Evolutionary conservation across 2,888 invertebrate species (phyloP), one percentile per base, ranked within the genome.

Genomic region (Pyrochroa serraticornis): DNA sequence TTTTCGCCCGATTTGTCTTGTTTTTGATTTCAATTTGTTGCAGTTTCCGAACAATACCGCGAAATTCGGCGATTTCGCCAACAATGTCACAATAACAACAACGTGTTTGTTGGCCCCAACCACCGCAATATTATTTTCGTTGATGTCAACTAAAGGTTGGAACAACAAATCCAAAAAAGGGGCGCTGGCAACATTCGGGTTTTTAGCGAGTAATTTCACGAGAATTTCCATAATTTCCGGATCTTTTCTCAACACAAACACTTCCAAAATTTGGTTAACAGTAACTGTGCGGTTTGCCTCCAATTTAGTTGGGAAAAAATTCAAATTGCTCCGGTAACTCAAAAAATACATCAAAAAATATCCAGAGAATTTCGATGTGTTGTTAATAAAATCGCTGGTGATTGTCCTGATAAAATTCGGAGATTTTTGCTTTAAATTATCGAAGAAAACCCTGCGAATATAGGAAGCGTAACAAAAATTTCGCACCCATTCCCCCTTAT

Each of bases 401-500:
- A 54, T 39, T 2, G n/a, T 14, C 47, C 47, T 46, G 14, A 49
- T 8, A 37, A 61, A 32, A 39, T 36, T 36, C 7, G 46, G 36
- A 30, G 38, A 45, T 48, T 44, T 41, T 9, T 33, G 12, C 32
- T 51, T 55, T 6, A 65, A 39, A 42, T 44, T 52, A 22, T 48
- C 45, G 7, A 64, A 61, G 30, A 66, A 48, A 36, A 56, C 41
- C 35, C 52, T 53, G 37, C 65, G 55, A 2, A 60, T 61, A 6
- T 47, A 46, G 5, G 58, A 32, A 13, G 52, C 58, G 37, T 61
- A 64, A 49, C 63, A 61, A 36, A 70, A 61, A 36, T 63, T 44
- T 39, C 42, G 48, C 53, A 70, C 62, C 67, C 68, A 70, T 14
- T 51, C 53, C 7, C 61, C 62, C 37, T 68, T 52, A 7, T 49